These are phyloP conservation scores for Gopherus flavomarginatus DNA, from an alignment of 2,113 vertebrate species.

Conservation along the genomic window DNA sequence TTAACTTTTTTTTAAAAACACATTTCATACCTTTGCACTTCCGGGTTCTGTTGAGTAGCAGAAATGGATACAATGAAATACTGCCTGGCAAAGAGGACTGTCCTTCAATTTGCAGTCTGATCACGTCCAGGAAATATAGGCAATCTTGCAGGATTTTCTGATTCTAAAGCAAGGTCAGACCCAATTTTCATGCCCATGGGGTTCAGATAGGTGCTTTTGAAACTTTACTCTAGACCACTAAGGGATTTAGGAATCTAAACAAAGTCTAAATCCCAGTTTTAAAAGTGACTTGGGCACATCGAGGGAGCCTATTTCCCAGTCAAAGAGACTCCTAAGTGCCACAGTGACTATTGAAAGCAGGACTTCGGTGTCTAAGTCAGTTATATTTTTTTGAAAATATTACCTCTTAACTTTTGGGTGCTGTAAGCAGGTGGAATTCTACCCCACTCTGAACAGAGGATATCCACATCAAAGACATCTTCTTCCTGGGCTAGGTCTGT, in stretches of 20 bases:
- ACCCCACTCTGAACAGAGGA: background rate
- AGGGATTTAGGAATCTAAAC: background rate
- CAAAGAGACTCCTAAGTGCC: background rate
- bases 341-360: fast-evolving
- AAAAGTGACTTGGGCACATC: background rate
- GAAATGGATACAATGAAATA: background rate
- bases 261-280: background rate
- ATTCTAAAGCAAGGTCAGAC: background rate
- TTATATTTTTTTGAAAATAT: background rate
- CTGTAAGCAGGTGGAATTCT: background rate
- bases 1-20: background rate
- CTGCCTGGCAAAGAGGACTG: too few relatives aligned
- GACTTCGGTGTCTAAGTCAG: background rate
- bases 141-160: background rate
- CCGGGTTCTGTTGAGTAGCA: background rate
- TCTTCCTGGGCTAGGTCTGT: background rate
- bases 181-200: background rate
- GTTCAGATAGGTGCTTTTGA: background rate
- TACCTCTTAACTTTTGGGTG: background rate
- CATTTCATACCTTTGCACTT: background rate
- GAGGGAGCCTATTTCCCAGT: background rate
- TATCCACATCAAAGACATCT: background rate
- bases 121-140: background rate
- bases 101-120: background rate
- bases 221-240: background rate